A percentile compares a stretch with the other conserved stretches of the same genome.
phyloP scores from a whole-genome alignment of 2,113 vertebrate species.

The Coryphaenoides rupestris region DNA sequence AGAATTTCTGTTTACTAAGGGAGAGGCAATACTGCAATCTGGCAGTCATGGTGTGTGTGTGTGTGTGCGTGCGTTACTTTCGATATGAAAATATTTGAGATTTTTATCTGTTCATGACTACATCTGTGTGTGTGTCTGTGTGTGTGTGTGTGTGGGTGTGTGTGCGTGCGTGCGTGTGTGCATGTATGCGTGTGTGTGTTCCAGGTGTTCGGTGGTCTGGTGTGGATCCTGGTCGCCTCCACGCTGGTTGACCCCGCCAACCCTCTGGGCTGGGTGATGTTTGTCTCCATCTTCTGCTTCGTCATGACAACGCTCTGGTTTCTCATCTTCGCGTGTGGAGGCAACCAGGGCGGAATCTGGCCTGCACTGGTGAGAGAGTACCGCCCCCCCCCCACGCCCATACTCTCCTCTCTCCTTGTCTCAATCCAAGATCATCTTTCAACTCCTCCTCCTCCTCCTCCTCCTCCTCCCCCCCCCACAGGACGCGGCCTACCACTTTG shows the following conservation, averaged over 20 bases:
- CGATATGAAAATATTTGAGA: too few species aligned
- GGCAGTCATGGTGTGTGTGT: background rate
- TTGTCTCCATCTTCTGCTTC: conserved; percentile 81
- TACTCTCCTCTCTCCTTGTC: too few species aligned
- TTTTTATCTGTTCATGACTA: too few species aligned
- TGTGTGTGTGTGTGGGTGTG: too few species aligned
- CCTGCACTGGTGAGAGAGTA: conserved; percentile 70
- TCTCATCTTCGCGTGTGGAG: conserved; percentile 68
- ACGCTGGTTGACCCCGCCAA: conserved; percentile 12
- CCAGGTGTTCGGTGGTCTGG: conserved; percentile 80
- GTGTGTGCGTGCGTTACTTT: background rate
- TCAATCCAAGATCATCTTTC: too few species aligned
- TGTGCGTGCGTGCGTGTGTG: background rate
- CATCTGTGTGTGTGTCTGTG: too few species aligned
- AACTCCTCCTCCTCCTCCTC: rapidly evolving
- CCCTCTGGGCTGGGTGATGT: conserved; percentile 81
- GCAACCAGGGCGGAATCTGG: conserved; percentile 73
- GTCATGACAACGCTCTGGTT: conserved; percentile 69
- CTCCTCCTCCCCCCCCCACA: conserved; percentile 19
- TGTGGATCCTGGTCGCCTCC: conserved; percentile 80
- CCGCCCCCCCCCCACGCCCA: background rate
- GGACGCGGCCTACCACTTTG: conserved; percentile 74
- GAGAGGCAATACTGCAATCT: too few species aligned
- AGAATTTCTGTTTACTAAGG: too few species aligned
- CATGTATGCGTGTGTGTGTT: too few species aligned